These are phyloP conservation scores for Rhynchotus rufescens DNA, from an alignment of 2,797 vertebrate genomes.

Conservation along the genomic window DNA sequence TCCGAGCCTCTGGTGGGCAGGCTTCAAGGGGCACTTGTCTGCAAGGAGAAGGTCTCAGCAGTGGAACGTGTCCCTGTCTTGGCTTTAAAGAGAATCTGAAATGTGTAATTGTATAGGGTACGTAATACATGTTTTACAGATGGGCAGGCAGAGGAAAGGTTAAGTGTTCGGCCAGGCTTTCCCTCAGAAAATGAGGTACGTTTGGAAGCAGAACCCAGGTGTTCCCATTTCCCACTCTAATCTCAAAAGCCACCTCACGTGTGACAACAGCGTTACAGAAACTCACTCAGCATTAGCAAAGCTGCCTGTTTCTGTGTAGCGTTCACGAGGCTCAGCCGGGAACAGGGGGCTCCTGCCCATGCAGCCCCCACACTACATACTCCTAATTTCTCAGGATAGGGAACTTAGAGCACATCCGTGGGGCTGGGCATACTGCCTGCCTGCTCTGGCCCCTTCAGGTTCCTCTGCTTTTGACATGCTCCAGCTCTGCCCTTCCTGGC, in stretches of 20 bases:
- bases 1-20: rapidly evolving
- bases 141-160: conserved; percentile 10
- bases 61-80: not conserved
- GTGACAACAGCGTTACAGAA: not conserved
- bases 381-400: not conserved
- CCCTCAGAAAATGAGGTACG: not conserved
- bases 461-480: too few relatives aligned
- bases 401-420: not conserved
- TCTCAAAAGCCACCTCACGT: not conserved
- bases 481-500: too few relatives aligned
- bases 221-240: not conserved
- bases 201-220: conserved; percentile 5
- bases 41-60: not conserved
- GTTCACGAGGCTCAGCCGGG: not conserved
- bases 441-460: too few relatives aligned
- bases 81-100: too few relatives aligned
- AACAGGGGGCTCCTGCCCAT: not conserved
- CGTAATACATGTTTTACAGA: not conserved
- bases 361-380: rapidly evolving
- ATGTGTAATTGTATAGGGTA: not conserved
- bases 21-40: rapidly evolving
- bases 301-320: not conserved
- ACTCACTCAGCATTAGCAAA: not conserved
- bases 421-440: not conserved
- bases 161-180: conserved; percentile 21